phyloP scores from a whole-genome alignment of 2,113 vertebrate species.

The Cololabis saira region DNA sequence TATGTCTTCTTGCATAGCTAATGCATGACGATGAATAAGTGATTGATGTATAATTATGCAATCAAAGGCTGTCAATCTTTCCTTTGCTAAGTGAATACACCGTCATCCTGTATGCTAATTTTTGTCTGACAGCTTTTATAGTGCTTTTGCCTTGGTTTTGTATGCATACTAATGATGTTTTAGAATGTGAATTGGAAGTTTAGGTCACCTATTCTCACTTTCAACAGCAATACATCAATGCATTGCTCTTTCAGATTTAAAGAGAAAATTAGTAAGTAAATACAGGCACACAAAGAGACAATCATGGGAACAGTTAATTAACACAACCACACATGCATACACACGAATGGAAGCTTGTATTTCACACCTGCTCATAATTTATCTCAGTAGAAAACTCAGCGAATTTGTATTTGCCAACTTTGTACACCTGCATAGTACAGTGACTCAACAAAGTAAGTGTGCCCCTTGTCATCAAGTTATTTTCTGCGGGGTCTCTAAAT shows the following conservation, averaged over 20 bases:
- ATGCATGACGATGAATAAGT: conserved; percentile 41
- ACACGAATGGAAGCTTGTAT: conserved; percentile 43
- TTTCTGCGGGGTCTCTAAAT: too few relatives aligned
- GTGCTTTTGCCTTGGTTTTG: conserved; percentile 56
- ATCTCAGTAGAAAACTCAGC: conserved; percentile 51
- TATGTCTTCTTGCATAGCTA: conserved; percentile 5
- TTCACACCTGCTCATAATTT: conserved; percentile 71
- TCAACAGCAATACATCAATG: conserved; percentile 21
- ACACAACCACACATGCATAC: conserved; percentile 13
- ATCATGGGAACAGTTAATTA: neutral
- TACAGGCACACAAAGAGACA: conserved; percentile 1
- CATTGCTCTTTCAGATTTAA: conserved; percentile 1
- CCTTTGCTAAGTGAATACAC: conserved; percentile 44
- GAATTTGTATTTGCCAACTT: conserved; percentile 52
- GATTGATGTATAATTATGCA: conserved; percentile 70
- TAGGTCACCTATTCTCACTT: conserved; percentile 49
- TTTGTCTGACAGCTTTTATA: conserved; percentile 54
- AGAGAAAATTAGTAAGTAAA: conserved; percentile 27
- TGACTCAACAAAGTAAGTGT: too few relatives aligned
- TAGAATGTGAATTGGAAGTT: conserved; percentile 44
- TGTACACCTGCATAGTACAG: conserved; percentile 29
- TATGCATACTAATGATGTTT: conserved; percentile 56
- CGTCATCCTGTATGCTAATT: conserved; percentile 56
- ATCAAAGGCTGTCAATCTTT: conserved; percentile 70
- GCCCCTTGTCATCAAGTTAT: too few relatives aligned